Percentiles rank a stretch among this genome's conserved stretches.
Evolutionary conservation across 2,113 vertebrate species (phyloP).

Genomic region (Tympanuchus pallidicinctus): DNA sequence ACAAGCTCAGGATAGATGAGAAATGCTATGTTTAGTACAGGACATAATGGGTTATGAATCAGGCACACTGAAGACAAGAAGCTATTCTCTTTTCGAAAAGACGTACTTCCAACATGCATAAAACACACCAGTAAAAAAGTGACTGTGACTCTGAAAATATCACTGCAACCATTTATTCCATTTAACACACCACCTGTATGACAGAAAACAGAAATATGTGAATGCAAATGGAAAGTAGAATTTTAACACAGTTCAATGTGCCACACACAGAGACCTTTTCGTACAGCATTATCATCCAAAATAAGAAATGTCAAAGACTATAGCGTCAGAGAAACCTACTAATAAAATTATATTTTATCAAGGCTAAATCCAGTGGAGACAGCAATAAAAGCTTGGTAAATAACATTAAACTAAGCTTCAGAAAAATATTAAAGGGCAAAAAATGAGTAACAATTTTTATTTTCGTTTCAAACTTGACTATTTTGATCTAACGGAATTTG

Average conservation of each 20-base stretch:
- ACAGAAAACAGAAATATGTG: slow-evolving; percentile 34
- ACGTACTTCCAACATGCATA: background rate
- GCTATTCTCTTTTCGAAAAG: background rate
- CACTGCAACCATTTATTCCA: slow-evolving; percentile 30
- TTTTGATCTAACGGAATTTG: background rate
- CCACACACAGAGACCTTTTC: slow-evolving; percentile 50
- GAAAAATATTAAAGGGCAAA: background rate
- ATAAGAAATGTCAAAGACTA: slow-evolving; percentile 51
- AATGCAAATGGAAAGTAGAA: slow-evolving; percentile 48
- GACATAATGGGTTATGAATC: slow-evolving; percentile 65
- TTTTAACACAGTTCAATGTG: slow-evolving; percentile 13
- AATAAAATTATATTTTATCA: slow-evolving; percentile 31
- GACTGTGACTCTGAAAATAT: slow-evolving; percentile 42
- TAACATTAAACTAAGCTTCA: background rate
- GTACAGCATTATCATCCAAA: slow-evolving; percentile 23
- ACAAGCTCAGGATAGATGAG: background rate
- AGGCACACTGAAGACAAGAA: slow-evolving; percentile 53
- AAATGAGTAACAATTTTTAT: background rate
- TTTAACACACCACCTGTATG: slow-evolving; percentile 24
- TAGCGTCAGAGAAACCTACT: slow-evolving; percentile 37
- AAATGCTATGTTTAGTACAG: slow-evolving; percentile 31
- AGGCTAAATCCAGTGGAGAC: background rate
- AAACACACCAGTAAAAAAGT: slow-evolving; percentile 28
- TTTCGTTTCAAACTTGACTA: background rate
- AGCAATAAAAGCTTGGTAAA: slow-evolving; percentile 51